These are phyloP conservation scores for Drosophila gunungcola DNA, from an alignment of 1,140 invertebrate species.

Conservation along the genomic window DNA sequence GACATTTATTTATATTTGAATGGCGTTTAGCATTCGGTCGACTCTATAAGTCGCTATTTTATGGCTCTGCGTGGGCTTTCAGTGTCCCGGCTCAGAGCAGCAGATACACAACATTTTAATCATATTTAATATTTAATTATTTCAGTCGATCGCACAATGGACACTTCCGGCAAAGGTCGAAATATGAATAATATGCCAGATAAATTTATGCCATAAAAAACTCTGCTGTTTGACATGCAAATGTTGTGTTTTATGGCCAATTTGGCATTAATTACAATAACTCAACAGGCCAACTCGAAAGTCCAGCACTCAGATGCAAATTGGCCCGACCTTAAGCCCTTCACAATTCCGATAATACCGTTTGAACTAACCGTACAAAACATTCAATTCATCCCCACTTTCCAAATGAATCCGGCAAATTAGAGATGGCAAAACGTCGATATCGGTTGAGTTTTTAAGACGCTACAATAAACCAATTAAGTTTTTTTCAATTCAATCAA, in stretches of 20 bases:
- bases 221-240: constrained; percentile 76
- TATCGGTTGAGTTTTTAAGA: neutral
- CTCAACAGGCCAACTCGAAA: constrained; percentile 61
- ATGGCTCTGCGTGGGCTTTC: constrained; percentile 66
- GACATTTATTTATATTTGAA: constrained; percentile 82
- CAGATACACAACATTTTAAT: constrained; percentile 53
- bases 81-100: constrained; percentile 8
- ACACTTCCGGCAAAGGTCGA: constrained; percentile 65
- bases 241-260: constrained; percentile 83
- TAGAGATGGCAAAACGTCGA: neutral
- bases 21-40: constrained; percentile 71
- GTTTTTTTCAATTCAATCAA: neutral
- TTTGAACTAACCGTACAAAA: constrained; percentile 7
- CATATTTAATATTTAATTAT: constrained; percentile 83
- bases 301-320: constrained; percentile 54
- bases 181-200: constrained; percentile 46
- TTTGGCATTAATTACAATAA: constrained; percentile 82
- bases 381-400: constrained; percentile 16
- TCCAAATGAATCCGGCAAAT: constrained; percentile 15
- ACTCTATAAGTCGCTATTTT: constrained; percentile 69
- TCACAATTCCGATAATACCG: constrained; percentile 38
- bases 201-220: constrained; percentile 56
- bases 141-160: constrained; percentile 71
- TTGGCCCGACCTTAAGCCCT: constrained; percentile 41
- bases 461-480: neutral